phyloP scores from a whole-genome alignment of 2,113 vertebrate species.

The Lonchura striata region DNA sequence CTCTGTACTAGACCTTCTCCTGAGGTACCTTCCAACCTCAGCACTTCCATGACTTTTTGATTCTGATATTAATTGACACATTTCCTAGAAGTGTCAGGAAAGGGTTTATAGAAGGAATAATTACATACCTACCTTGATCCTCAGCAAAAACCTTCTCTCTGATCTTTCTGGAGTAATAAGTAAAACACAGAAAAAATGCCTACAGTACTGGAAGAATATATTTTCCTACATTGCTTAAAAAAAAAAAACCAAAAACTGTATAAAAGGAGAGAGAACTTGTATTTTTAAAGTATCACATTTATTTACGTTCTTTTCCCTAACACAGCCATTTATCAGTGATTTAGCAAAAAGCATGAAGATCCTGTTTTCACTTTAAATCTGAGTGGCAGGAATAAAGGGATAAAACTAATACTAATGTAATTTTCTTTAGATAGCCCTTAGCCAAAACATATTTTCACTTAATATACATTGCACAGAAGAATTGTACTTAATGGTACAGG shows the following conservation, averaged over 20 bases:
- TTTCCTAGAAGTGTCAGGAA: neutral
- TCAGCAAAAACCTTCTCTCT: neutral
- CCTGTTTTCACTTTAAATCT: neutral
- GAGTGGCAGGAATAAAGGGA: neutral
- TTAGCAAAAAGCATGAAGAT: neutral
- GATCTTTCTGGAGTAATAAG: neutral
- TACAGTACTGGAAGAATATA: neutral
- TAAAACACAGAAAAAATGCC: neutral
- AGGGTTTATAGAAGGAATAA: neutral
- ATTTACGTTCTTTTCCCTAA: neutral
- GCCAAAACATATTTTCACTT: neutral
- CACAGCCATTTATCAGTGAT: neutral
- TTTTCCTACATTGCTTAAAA: neutral
- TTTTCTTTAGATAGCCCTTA: neutral
- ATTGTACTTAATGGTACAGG: neutral
- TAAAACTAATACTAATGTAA: neutral
- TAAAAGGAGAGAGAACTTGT: neutral
- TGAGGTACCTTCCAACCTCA: neutral
- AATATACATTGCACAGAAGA: neutral
- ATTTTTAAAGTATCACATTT: neutral
- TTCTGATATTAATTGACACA: neutral
- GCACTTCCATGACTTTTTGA: neutral
- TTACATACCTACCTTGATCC: neutral
- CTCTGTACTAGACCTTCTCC: neutral
- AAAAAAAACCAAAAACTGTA: fast-evolving